Percentiles rank a stretch among this genome's conserved stretches.
Conservation (phyloP, 2,888 invertebrate genomes). For the Ecdyonurus torrentis region DNA sequence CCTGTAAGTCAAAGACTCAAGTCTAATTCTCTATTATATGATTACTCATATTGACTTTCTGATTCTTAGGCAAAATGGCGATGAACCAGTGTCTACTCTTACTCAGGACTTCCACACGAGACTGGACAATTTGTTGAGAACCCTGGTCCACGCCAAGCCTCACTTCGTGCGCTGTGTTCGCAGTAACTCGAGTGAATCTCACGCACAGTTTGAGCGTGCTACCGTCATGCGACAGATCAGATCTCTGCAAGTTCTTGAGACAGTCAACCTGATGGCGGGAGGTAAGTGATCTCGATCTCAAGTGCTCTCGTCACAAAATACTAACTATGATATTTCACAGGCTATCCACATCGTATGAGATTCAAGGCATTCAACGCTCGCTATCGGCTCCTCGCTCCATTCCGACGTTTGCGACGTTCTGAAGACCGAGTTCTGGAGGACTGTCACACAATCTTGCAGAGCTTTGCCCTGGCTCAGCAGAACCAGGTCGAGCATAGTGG, state of each 20-base stretch:
- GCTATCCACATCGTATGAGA: constrained; percentile 87
- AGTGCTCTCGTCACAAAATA: neutral
- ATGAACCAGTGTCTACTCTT: constrained; percentile 72
- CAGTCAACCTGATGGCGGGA: constrained; percentile 87
- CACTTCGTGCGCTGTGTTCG: constrained; percentile 89
- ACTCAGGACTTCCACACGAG: constrained; percentile 93
- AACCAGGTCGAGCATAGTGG: constrained; percentile 27
- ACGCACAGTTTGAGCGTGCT: constrained; percentile 68
- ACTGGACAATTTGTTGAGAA: constrained; percentile 78
- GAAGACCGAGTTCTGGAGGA: constrained; percentile 46
- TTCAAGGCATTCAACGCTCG: constrained; percentile 81
- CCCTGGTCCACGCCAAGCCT: constrained; percentile 80
- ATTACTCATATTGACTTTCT: neutral
- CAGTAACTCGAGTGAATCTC: constrained; percentile 65
- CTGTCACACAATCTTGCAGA: constrained; percentile 55
- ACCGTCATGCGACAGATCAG: constrained; percentile 77
- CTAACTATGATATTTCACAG: constrained; percentile 19
- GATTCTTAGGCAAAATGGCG: constrained; percentile 44
- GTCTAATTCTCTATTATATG: neutral
- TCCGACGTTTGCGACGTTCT: constrained; percentile 42
- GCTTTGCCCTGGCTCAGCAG: constrained; percentile 35
- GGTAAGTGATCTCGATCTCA: constrained; percentile 28
- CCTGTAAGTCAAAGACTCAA: constrained; percentile 25
- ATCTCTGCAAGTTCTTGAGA: constrained; percentile 80
- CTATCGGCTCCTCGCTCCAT: constrained; percentile 72